Evolutionary conservation across 2,113 vertebrate species (phyloP).

Genomic region (Microtus montanus): DNA sequence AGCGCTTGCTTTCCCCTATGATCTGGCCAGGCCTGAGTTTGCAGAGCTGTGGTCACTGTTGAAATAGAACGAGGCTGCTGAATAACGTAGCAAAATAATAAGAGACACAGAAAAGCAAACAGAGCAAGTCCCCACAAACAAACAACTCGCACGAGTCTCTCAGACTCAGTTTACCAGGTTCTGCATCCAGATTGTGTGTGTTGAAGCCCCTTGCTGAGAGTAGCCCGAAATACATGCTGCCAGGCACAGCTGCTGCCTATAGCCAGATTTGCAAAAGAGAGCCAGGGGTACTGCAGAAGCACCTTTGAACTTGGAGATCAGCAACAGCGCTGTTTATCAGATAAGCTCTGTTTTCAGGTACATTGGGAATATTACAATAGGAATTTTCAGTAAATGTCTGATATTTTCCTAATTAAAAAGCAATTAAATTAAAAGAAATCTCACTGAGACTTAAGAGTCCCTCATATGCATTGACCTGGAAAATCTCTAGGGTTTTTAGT

Average conservation of each 20-base stretch:
- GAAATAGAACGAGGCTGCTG: neutral
- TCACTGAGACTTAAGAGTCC: neutral
- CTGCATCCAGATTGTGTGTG: neutral
- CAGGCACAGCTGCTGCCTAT: neutral
- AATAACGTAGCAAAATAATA: neutral
- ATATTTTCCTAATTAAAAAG: neutral
- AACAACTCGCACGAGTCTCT: neutral
- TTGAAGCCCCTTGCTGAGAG: fast-evolving
- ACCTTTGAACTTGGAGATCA: constrained; percentile 26
- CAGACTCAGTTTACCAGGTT: neutral
- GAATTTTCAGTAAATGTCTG: neutral
- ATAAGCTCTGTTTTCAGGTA: neutral
- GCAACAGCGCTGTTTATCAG: neutral
- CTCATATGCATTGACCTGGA: neutral
- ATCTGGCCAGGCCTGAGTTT: neutral
- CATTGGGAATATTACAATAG: neutral
- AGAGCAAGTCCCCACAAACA: too few relatives aligned
- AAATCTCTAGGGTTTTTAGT: neutral
- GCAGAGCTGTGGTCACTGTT: neutral
- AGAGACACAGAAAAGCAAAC: neutral
- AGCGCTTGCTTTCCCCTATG: neutral
- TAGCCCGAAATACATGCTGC: neutral
- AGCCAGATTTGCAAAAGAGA: neutral
- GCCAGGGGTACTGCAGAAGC: neutral
- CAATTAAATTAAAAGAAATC: neutral